phyloP scores from a whole-genome alignment of 2,113 vertebrate genomes.

The Amazona guildingii region DNA sequence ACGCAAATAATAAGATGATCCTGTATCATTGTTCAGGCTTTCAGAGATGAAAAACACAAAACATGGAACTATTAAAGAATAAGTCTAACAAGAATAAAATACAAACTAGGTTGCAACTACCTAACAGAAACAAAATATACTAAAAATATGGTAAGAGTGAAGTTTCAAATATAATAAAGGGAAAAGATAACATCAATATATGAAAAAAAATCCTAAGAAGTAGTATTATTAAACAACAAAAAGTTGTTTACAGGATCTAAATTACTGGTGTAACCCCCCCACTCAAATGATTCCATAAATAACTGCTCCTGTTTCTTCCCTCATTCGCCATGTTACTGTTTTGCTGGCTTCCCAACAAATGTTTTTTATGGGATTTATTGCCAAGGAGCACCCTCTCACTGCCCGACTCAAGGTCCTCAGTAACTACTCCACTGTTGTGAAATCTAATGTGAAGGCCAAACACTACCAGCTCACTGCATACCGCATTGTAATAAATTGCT shows the following conservation, averaged over 20 bases:
- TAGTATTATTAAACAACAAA: background rate
- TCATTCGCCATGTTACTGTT: background rate
- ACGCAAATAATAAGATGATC: background rate
- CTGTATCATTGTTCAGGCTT: background rate
- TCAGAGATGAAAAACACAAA: background rate
- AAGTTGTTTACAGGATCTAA: background rate
- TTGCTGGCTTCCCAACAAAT: background rate
- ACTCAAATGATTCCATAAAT: background rate
- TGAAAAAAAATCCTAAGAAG: background rate
- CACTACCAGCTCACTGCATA: background rate
- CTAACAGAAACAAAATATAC: background rate
- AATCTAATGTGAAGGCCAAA: conserved; percentile 30
- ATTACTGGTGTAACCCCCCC: background rate
- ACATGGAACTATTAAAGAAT: background rate
- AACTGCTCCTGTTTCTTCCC: background rate
- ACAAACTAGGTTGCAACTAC: background rate
- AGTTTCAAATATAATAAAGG: background rate
- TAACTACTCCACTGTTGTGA: background rate
- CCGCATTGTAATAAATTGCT: conserved; percentile 27
- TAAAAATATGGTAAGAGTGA: background rate
- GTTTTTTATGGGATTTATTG: background rate
- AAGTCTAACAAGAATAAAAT: background rate
- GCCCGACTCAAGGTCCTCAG: background rate
- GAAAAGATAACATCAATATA: background rate
- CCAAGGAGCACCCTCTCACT: background rate